Percentiles rank a stretch among this genome's conserved stretches.
Conservation (phyloP, 92 coral and sea anemone genomes). For the Nematostella vectensis region DNA sequence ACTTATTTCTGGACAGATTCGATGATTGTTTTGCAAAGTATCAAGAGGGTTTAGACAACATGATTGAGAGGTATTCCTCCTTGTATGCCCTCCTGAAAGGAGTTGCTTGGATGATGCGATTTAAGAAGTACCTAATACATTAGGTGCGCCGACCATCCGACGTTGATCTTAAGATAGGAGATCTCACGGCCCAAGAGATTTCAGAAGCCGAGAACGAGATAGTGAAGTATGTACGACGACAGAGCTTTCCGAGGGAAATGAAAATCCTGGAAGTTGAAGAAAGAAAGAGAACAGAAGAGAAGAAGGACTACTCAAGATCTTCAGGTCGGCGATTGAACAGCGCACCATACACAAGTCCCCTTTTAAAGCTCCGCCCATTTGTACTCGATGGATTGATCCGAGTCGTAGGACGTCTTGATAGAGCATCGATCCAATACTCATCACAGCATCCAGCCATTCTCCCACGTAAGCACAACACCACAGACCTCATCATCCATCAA, state of each 20-base stretch:
- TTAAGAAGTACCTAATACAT: not conserved
- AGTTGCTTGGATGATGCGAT: not conserved
- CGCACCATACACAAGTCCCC: constrained; percentile 9
- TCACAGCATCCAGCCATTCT: constrained; percentile 12
- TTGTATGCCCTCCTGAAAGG: constrained; percentile 9
- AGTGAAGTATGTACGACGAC: constrained; percentile 4
- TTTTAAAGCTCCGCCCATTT: constrained; percentile 6
- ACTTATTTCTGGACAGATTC: too few species aligned
- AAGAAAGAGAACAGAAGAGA: too few species aligned
- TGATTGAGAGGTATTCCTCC: constrained; percentile 9
- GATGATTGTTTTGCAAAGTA: too few species aligned
- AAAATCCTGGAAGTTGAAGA: constrained; percentile 1
- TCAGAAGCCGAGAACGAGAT: constrained; percentile 4
- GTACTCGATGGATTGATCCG: not conserved
- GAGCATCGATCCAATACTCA: constrained; percentile 1
- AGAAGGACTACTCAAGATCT: too few species aligned
- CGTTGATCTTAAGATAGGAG: not conserved
- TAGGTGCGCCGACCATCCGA: too few species aligned
- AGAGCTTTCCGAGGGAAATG: constrained; percentile 1
- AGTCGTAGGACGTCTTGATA: constrained; percentile 15
- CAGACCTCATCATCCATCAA: constrained; percentile 4
- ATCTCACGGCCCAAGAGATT: constrained; percentile 2
- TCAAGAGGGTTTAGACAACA: too few species aligned
- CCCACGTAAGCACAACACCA: constrained; percentile 10
- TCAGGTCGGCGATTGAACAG: too few species aligned